Evolutionary conservation across 2,113 vertebrate genomes (phyloP).

Genomic region (Carassius gibelio): DNA sequence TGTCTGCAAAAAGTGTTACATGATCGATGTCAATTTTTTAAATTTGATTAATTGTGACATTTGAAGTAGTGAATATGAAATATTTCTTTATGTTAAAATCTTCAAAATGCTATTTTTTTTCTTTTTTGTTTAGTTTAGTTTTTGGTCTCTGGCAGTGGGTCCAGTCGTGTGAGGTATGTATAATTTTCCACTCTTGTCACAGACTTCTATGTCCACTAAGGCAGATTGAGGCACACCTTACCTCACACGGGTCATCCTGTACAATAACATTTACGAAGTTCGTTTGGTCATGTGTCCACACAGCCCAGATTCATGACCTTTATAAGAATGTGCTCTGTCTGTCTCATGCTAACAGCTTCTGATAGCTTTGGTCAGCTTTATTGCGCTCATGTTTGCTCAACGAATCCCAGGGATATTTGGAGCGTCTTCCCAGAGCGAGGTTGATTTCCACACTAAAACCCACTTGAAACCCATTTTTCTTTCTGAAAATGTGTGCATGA

Average conservation of each 20-base stretch:
- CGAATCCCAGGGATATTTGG: conserved; percentile 55
- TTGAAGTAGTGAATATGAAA: not conserved
- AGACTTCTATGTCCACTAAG: not conserved
- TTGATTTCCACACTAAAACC: conserved; percentile 39
- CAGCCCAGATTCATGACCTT: conserved; percentile 63
- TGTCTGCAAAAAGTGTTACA: not conserved
- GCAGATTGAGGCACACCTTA: conserved; percentile 25
- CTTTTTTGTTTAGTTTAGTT: not conserved
- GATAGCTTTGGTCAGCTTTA: conserved; percentile 56
- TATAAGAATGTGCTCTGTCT: conserved; percentile 62
- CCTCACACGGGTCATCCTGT: conserved; percentile 47
- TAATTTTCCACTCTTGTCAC: not conserved
- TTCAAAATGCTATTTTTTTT: not conserved
- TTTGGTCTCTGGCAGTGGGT: not conserved
- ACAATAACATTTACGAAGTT: conserved; percentile 66
- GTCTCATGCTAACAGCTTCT: conserved; percentile 60
- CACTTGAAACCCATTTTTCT: not conserved
- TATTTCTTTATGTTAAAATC: not conserved
- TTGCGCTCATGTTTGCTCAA: conserved; percentile 62
- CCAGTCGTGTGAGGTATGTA: not conserved
- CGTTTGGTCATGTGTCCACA: conserved; percentile 59
- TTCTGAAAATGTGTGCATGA: not conserved
- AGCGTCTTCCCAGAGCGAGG: conserved; percentile 39
- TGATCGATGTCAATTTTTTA: not conserved
- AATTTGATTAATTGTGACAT: not conserved